A percentile compares a stretch with the other conserved stretches of the same genome.
These are phyloP conservation scores for Sylvietta virens DNA, from an alignment of 2,113 vertebrate genomes.

Conservation along the genomic window DNA sequence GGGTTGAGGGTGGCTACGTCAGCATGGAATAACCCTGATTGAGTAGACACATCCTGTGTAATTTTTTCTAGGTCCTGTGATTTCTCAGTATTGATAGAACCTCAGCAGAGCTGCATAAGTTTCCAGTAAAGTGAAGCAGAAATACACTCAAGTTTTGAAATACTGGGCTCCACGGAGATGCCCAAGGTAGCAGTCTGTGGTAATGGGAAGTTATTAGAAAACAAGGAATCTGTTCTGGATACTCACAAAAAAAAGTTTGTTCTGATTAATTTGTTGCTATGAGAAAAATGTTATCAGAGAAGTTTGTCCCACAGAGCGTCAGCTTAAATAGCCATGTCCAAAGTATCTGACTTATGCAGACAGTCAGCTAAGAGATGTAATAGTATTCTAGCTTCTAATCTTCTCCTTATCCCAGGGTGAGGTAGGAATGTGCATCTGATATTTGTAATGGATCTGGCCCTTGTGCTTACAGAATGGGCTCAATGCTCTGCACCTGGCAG, in stretches of 20 bases:
- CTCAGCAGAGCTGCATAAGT: not conserved
- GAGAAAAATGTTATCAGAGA: not conserved
- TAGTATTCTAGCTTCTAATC: not conserved
- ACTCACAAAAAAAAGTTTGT: not conserved
- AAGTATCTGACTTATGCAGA: not conserved
- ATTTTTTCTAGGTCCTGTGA: not conserved
- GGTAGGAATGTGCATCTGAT: not conserved
- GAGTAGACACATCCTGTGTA: not conserved
- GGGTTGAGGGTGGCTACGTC: not conserved
- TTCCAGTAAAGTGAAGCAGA: not conserved
- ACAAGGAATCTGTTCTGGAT: not conserved
- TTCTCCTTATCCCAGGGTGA: not conserved
- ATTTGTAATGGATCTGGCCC: not conserved
- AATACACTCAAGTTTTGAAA: not conserved
- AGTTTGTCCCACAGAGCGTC: not conserved
- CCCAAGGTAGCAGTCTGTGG: not conserved
- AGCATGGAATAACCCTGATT: not conserved
- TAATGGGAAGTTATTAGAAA: not conserved
- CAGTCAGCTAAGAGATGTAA: not conserved
- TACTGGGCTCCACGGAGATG: not conserved
- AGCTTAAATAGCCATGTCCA: not conserved
- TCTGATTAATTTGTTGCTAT: not conserved
- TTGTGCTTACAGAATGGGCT: slow-evolving; percentile 90
- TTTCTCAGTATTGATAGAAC: not conserved
- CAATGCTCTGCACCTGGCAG: slow-evolving; percentile 94